Evolutionary conservation across 2,797 vertebrate genomes (phyloP), one percentile per base, ranked within the genome.

Genomic region (Molothrus ater): DNA sequence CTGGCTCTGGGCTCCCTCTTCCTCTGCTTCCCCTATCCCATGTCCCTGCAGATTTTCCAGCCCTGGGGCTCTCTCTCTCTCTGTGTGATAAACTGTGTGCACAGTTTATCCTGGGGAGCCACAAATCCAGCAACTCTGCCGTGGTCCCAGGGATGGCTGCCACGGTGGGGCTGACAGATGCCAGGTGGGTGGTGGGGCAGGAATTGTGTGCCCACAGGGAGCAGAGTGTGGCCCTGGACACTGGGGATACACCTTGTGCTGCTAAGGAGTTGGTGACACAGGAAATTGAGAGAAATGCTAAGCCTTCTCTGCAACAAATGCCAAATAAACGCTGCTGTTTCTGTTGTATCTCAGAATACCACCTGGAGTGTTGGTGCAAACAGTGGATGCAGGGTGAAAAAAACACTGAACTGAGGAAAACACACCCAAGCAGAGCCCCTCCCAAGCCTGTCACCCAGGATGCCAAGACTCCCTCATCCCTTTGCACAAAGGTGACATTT

Each of bases 311-410:
- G 34, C 86, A 90, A 80, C 63, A 34, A 97, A 82, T 6, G 48
- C 59, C 85, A 93, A 69, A 90, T 78, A 94, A 92, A 65, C 88
- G 53, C 92, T 91, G 59, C 92, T 80, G 76, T 76, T 91, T 82
- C 57, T 93, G 63, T 87, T 93, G 89, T 85, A 72, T 88, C 88
- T 95, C 51, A 69, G 72, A 96, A 63, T 81, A 80, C 43, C 69
- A 81, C 86, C 61, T 45, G 50, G 90, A 93, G 66, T 68, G 40
- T 36, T 94, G 78, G 61, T 83, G 89, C 85, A 90, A 92, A 68
- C 72, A 38, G 51, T 65, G 88, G 50, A 9, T 50, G 31, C 36
- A 48, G 57, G 64, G 57, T 78, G 89, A 87, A 96, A 95, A 95
- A 96, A 95, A 8, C 68, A 89, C 84, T 57, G 26, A 84, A 60